These are phyloP conservation scores for Phrynocephalus vlangalii DNA, from an alignment of 2,797 vertebrate genomes.

Conservation along the genomic window DNA sequence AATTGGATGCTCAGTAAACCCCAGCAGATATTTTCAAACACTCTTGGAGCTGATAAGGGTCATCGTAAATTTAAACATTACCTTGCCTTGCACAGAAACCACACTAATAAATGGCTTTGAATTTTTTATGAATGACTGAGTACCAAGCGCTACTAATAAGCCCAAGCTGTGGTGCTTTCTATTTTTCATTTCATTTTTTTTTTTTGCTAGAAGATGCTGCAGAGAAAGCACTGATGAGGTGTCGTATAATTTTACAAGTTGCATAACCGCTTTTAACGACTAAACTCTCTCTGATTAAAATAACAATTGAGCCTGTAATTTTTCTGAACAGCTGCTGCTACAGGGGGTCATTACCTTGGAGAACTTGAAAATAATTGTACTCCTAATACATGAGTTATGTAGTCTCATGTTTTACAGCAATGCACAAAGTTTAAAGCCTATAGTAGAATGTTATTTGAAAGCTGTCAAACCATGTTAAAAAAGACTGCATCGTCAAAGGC, in stretches of 20 bases:
- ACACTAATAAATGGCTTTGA: slow-evolving; percentile 75
- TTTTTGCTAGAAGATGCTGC: slow-evolving; percentile 65
- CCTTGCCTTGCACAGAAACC: slow-evolving; percentile 66
- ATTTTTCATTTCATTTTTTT: slow-evolving; percentile 62
- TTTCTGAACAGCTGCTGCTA: slow-evolving; percentile 84
- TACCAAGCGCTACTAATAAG: slow-evolving; percentile 67
- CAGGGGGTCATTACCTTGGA: slow-evolving; percentile 83
- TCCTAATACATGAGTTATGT: slow-evolving; percentile 79
- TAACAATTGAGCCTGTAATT: slow-evolving; percentile 86
- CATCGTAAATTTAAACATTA: slow-evolving; percentile 74
- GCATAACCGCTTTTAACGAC: slow-evolving; percentile 82
- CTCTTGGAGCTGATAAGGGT: slow-evolving; percentile 70
- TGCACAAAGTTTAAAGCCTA: slow-evolving; percentile 84
- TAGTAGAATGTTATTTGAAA: slow-evolving; percentile 85
- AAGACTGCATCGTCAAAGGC: slow-evolving; percentile 81
- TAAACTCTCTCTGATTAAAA: slow-evolving; percentile 83
- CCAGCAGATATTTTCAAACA: slow-evolving; percentile 68
- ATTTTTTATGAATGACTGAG: slow-evolving; percentile 74
- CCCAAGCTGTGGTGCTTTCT: slow-evolving; percentile 44
- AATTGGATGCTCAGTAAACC: slow-evolving; percentile 65
- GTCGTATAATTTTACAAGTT: slow-evolving; percentile 81
- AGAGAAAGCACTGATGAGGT: slow-evolving; percentile 76
- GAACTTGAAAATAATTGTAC: slow-evolving; percentile 79
- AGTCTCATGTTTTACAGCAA: slow-evolving; percentile 82
- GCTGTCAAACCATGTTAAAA: slow-evolving; percentile 89